Percentiles rank a stretch among this genome's conserved stretches.
Conservation (phyloP, 2,888 invertebrate genomes). For the Synanthedon formicaeformis region DNA sequence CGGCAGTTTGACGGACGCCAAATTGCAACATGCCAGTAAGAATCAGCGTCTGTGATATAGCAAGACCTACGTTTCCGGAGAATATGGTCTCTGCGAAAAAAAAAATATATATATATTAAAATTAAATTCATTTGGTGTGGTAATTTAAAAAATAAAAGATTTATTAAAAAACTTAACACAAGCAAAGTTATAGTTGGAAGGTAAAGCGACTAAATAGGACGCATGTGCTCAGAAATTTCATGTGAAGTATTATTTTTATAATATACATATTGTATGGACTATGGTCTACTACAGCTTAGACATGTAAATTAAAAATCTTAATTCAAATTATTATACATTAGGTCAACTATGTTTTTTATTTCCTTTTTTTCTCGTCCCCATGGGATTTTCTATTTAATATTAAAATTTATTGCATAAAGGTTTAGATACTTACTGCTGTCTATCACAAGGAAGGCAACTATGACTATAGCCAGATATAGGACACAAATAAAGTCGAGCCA, state of each 20-base stretch:
- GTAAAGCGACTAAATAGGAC: too few species aligned
- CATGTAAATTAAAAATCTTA: too few species aligned
- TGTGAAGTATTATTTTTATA: not conserved
- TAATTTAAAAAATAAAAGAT: not conserved
- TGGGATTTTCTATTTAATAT: too few species aligned
- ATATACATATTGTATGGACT: too few species aligned
- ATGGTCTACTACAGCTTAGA: too few species aligned
- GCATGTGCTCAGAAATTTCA: too few species aligned
- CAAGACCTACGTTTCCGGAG: slow-evolving; percentile 77
- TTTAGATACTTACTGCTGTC: slow-evolving; percentile 52
- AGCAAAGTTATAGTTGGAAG: not conserved
- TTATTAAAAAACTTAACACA: not conserved
- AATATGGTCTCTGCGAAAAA: slow-evolving; percentile 63
- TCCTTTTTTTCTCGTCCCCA: too few species aligned
- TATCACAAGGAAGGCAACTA: slow-evolving; percentile 75
- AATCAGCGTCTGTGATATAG: slow-evolving; percentile 76
- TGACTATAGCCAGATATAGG: slow-evolving; percentile 76
- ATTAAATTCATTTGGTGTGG: not conserved
- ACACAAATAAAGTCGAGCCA: slow-evolving; percentile 82
- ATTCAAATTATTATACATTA: too few species aligned
- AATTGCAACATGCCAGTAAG: slow-evolving; percentile 79
- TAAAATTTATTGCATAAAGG: too few species aligned
- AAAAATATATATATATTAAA: too few species aligned
- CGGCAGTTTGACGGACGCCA: slow-evolving; percentile 77
- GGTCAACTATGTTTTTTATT: too few species aligned